Base-by-base conservation (phyloP, 2,797 vertebrate species). In the Crocodylus rhombifer region DNA sequence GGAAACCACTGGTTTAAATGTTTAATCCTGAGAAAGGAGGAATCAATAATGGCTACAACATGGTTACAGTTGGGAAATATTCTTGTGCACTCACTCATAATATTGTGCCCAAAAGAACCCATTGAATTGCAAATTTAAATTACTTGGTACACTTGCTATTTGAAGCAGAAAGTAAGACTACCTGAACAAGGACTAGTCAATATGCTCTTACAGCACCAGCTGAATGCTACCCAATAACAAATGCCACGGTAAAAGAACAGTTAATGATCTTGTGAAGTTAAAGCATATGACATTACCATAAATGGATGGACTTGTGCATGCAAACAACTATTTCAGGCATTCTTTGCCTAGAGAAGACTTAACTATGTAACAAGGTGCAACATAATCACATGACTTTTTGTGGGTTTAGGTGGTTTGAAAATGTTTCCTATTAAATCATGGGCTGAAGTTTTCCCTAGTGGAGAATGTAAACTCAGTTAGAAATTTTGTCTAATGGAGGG, bases 361-460 rank as follows among this genome's bases (percentile, higher is more conserved):
- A 65, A 61, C 21, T 51, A 51, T 51, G 26, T 51, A 73, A 20
- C 26, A 76, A 61, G 21, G 5, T 4, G 30, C 18, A 16, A 1
- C 64, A 2, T 4, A 26, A 80, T 36, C 36, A 58, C 55, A 17
- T 56, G 1, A 0, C 17, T 15, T 42, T 51, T 1, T 0, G n/a
- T 2, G 67, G 2, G 13, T 77, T 89, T 36, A 2, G 65, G n/a
- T 7, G 6, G 1, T 51, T 60, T 8, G 2, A 30, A 58, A 64
- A 61, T 62, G 89, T 89, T 13, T 69, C 15, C 14, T 76, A 15
- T 62, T 69, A 67, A n/a, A 0, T 42, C 33, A 9, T 13, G 58
- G n/a, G 11, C 60, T 88, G 71, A 51, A 57, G n/a, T 73, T 88
- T 77, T 61, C 17, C 63, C 23, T 0, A 0, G 5, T 7, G 58